Base-by-base conservation (phyloP, 2,888 invertebrate genomes). In the Linnaemya tessellans region DNA sequence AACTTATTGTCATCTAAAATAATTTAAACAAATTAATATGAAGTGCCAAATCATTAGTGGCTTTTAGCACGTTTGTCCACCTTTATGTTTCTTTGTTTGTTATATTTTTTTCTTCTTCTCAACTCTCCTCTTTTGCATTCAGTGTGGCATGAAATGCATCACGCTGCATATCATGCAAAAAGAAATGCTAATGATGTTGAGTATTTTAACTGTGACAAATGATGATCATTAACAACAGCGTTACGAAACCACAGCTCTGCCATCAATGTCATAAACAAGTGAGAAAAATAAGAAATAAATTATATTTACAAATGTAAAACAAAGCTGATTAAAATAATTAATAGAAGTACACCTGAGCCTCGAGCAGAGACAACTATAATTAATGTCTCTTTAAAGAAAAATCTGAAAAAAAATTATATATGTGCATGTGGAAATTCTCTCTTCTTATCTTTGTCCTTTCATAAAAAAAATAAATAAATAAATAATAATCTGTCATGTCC, bases 21-120 rank as follows among this genome's bases (percentile, higher is more conserved):
- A 80, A 80, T 64, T 74, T 67, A 71, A 83, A 60, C 77, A 71
- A 83, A 83, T 83, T 83, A 83, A 78, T 30, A 58, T 78, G 49
- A 82, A 83, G 77, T 83, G 82, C 30, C 71, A 83, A 83, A 78
- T 78, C 77, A 65, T 83, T 83, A 83, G 82, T 58, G 71, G 82
- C 82, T 83, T 77, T 78, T 68, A 60, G 77, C 77, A 78, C 82
- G 71, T 83, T 82, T 81, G 81, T 83, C 71, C 82, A 82, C 46
- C 81, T 71, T 77, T 70, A 56, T 51, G 25, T 20, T 18, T 11
- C n/a, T 60, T 49, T 74, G 15, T 30, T 56, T 13, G 1, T 56
- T 5, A 15, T 30, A 15, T 41, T 41, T 20, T 8, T 25, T 46
- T 64, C 22, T 62, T 38, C 38, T 15, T 46, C 10, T 46, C 10